Conservation (phyloP, 2,888 invertebrate species). For the Ormyrus labotus region DNA sequence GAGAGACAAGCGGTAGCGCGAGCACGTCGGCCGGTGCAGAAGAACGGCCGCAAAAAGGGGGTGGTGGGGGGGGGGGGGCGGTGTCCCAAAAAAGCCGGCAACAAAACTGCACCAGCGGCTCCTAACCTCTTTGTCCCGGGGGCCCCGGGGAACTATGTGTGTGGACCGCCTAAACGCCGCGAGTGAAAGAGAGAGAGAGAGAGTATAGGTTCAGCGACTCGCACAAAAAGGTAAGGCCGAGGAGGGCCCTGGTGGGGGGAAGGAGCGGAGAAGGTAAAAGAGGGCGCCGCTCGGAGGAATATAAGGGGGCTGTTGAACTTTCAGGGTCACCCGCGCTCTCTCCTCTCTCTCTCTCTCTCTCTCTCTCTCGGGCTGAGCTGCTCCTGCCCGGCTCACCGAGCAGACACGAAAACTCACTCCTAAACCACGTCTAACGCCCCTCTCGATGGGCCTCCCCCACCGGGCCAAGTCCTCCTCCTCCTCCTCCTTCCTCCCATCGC, state of each 20-base stretch:
- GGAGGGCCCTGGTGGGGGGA: background rate
- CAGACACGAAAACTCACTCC: slow-evolving; percentile 64
- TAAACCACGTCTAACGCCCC: slow-evolving; percentile 63
- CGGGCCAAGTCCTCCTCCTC: slow-evolving; percentile 28
- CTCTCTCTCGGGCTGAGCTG: background rate
- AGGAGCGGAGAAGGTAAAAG: slow-evolving; percentile 49
- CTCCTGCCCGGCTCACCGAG: slow-evolving; percentile 23
- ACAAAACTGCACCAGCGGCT: slow-evolving; percentile 31
- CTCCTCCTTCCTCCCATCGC: slow-evolving; percentile 10
- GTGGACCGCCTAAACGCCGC: slow-evolving; percentile 24
- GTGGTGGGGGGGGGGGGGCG: background rate
- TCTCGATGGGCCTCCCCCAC: slow-evolving; percentile 43
- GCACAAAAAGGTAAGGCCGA: slow-evolving; percentile 26
- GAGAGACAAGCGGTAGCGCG: background rate
- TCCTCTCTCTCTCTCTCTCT: slow-evolving; percentile 19
- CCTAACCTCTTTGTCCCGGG: slow-evolving; percentile 33
- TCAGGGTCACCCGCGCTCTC: slow-evolving; percentile 71
- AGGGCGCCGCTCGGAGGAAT: slow-evolving; percentile 46
- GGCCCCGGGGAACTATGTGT: background rate
- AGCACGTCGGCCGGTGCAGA: background rate
- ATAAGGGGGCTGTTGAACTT: slow-evolving; percentile 70
- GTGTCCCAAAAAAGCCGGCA: slow-evolving; percentile 18
- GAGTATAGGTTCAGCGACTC: slow-evolving; percentile 22
- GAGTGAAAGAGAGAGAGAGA: background rate
- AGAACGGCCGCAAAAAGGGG: background rate